Base-by-base conservation (phyloP, 2,888 invertebrate genomes). In the Erannis defoliaria region DNA sequence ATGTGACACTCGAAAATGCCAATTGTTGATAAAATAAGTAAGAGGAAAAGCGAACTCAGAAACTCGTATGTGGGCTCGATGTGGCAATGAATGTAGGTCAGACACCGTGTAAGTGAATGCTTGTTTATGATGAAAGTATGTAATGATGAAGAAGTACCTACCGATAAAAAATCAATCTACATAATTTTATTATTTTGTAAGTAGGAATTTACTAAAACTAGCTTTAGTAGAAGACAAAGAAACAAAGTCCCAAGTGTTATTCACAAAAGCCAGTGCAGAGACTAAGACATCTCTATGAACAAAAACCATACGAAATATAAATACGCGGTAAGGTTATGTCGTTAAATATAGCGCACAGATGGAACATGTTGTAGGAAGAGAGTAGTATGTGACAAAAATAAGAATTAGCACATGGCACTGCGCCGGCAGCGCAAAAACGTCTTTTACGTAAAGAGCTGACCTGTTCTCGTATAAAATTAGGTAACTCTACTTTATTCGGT, bases 351-450 rank as follows among this genome's bases (percentile, higher is more conserved):
- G 69, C 58, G 48, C 58, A 62, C 55, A 54, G 54, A 58, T 62
- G 50, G 60, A 57, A 59, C 45, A 50, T 45, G 46, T 54, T 56
- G 63, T 60, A 57, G 67, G 68, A 68, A 68, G 66, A 67, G 62
- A 61, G 65, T 55, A 31, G 59, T 55, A 65, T 66, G 73, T 68
- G 72, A 73, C 74, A 71, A 66, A 76, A 74, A 83, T 82, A 80
- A 73, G 61, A 78, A 80, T 76, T 77, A 79, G 74, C 81, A 74
- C 79, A 78, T 76, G 70, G 68, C 64, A 67, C 61, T 55, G 69
- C 71, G 68, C 64, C 57, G 62, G 40, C 48, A 48, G 59, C 57
- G 12, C 65, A 60, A 42, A 54, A 9, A 50, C 48, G n/a, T 18
- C 10, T 26, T 33, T 42, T 35, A 18, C 55, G 45, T 16, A 35